phyloP scores from a whole-genome alignment of 2,113 vertebrate genomes.

The human (Homo sapiens) region DNA sequence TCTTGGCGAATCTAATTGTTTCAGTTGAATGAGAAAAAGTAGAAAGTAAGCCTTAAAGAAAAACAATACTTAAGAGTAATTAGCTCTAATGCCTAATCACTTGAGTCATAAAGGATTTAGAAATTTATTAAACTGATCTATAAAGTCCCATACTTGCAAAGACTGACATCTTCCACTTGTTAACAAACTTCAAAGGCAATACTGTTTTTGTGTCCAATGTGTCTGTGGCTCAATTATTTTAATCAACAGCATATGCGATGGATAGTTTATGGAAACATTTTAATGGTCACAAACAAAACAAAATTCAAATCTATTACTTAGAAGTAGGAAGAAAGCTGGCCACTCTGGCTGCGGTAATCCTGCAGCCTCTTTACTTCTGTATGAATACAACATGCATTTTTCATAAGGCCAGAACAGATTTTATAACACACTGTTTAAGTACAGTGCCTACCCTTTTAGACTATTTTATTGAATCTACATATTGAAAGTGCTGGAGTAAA shows the following conservation, averaged over 20 bases:
- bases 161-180: slow-evolving; percentile 29
- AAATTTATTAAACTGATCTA: slow-evolving; percentile 70
- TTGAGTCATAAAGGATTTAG: slow-evolving; percentile 66
- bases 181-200: slow-evolving; percentile 56
- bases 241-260: slow-evolving; percentile 1
- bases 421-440: not conserved
- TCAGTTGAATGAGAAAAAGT: slow-evolving; percentile 75
- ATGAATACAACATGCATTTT: not conserved
- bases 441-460: not conserved
- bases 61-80: slow-evolving; percentile 74
- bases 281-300: not conserved
- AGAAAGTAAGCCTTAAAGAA: slow-evolving; percentile 68
- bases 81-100: slow-evolving; percentile 74
- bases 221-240: slow-evolving; percentile 20
- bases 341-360: not conserved
- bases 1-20: slow-evolving; percentile 79
- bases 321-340: not conserved
- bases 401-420: not conserved
- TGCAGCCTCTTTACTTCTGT: not conserved
- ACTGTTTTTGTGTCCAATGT: slow-evolving; percentile 1
- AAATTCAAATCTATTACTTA: slow-evolving; percentile 25
- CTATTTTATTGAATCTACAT: not conserved
- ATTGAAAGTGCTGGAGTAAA: not conserved
- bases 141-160: slow-evolving; percentile 42
- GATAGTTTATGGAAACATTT: not conserved